A percentile compares a stretch with the other conserved stretches of the same genome.
phyloP scores from a whole-genome alignment of 2,113 vertebrate species.

The Plectropomus leopardus region DNA sequence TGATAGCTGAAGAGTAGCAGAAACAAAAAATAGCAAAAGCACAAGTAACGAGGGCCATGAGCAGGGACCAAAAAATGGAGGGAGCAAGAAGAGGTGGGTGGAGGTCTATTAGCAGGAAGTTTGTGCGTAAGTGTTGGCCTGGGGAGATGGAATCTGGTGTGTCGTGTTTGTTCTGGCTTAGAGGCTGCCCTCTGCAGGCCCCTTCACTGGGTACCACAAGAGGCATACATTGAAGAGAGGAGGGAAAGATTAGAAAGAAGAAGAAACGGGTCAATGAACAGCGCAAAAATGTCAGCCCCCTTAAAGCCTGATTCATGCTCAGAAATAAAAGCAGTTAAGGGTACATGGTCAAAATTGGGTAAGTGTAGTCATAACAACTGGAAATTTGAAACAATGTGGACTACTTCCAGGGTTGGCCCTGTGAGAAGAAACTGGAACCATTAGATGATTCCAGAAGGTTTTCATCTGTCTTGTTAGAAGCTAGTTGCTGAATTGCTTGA shows the following conservation, averaged over 20 bases:
- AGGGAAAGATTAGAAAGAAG: slow-evolving; percentile 2
- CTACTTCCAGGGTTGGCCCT: slow-evolving; percentile 31
- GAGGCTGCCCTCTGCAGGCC: slow-evolving; percentile 49
- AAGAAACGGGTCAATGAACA: neutral
- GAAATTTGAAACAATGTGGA: slow-evolving; percentile 34
- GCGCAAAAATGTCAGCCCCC: neutral
- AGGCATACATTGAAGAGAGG: slow-evolving; percentile 17
- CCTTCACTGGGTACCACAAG: slow-evolving; percentile 43
- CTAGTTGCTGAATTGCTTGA: neutral
- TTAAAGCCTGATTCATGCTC: slow-evolving; percentile 6
- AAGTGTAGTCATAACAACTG: slow-evolving; percentile 49
- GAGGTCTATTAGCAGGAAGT: slow-evolving; percentile 73
- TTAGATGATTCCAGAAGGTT: slow-evolving; percentile 39
- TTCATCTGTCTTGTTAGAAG: slow-evolving; percentile 32
- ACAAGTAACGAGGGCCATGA: neutral
- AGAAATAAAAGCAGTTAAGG: slow-evolving; percentile 3
- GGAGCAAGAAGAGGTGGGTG: slow-evolving; percentile 47
- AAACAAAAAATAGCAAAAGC: neutral
- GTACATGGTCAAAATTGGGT: neutral
- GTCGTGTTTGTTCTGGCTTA: slow-evolving; percentile 75
- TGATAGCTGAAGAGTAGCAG: neutral
- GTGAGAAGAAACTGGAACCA: slow-evolving; percentile 41
- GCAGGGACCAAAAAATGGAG: neutral
- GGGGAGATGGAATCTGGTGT: slow-evolving; percentile 74
- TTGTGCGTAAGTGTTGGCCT: slow-evolving; percentile 72